Percentiles rank a stretch among this genome's conserved stretches.
phyloP scores from a whole-genome alignment of 2,113 vertebrate genomes.

The Mystacornis crossleyi region DNA sequence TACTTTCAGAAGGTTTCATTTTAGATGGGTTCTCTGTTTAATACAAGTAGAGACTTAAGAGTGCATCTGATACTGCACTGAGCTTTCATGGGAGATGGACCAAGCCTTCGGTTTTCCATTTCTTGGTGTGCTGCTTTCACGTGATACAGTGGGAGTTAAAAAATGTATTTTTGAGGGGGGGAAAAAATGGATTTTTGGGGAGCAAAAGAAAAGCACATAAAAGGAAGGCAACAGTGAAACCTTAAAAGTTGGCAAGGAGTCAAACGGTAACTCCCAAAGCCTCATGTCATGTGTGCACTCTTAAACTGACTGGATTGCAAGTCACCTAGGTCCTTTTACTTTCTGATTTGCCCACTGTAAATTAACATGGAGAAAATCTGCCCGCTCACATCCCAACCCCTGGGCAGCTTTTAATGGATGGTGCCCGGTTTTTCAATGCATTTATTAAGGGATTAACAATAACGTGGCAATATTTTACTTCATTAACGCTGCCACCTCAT shows the following conservation, averaged over 20 bases:
- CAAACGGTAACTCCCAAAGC: neutral
- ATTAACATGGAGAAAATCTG: neutral
- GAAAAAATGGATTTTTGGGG: neutral
- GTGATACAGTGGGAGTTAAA: neutral
- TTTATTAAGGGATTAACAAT: constrained; percentile 14
- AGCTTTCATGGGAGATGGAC: neutral
- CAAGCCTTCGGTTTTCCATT: neutral
- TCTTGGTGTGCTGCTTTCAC: neutral
- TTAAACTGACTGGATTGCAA: neutral
- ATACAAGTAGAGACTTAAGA: neutral
- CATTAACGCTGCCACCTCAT: neutral
- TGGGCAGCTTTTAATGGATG: constrained; percentile 1
- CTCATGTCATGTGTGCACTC: neutral
- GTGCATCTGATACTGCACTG: neutral
- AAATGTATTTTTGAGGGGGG: neutral
- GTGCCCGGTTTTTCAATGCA: neutral
- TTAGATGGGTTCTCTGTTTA: neutral
- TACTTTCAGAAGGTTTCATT: constrained; percentile 33
- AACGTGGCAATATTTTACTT: neutral
- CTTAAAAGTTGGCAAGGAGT: neutral
- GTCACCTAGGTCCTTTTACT: neutral
- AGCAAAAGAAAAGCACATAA: neutral
- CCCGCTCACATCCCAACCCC: neutral
- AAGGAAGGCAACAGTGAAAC: neutral
- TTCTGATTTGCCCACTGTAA: neutral